phyloP scores from a whole-genome alignment of 1,140 invertebrate species.

The Ruditapes philippinarum region DNA sequence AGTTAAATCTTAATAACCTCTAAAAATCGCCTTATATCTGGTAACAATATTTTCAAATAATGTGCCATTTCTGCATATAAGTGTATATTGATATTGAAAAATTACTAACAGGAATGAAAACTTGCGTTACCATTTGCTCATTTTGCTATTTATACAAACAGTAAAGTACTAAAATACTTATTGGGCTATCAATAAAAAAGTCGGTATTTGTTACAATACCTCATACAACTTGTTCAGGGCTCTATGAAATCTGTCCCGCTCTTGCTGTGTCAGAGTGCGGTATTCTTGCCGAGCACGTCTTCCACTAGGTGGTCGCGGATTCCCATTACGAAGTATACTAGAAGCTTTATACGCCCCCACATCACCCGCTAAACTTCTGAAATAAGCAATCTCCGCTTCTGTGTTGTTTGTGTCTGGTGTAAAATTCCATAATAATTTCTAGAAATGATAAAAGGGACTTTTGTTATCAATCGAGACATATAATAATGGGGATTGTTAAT shows the following conservation, averaged over 20 bases:
- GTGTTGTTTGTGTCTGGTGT: slow-evolving; percentile 41
- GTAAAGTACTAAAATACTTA: too few species aligned
- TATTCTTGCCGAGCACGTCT: slow-evolving; percentile 80
- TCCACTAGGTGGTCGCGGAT: slow-evolving; percentile 9
- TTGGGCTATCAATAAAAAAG: too few species aligned
- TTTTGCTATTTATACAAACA: too few species aligned
- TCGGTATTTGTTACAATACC: neutral
- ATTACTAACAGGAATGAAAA: too few species aligned
- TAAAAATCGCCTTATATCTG: too few species aligned
- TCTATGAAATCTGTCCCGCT: slow-evolving; percentile 80
- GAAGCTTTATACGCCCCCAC: neutral
- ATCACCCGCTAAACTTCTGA: slow-evolving; percentile 11
- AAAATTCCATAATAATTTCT: slow-evolving; percentile 58
- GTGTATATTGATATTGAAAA: too few species aligned
- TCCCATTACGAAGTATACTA: neutral
- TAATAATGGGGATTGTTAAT: too few species aligned
- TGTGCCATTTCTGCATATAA: too few species aligned
- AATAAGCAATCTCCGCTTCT: slow-evolving; percentile 3
- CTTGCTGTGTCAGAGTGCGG: slow-evolving; percentile 80
- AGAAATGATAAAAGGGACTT: neutral
- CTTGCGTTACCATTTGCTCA: too few species aligned
- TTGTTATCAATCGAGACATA: too few species aligned
- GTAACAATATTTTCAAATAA: too few species aligned
- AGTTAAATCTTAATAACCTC: too few species aligned
- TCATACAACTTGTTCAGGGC: slow-evolving; percentile 75